phyloP scores from a whole-genome alignment of 2,797 vertebrate species.

The Neomorphus geoffroyi region DNA sequence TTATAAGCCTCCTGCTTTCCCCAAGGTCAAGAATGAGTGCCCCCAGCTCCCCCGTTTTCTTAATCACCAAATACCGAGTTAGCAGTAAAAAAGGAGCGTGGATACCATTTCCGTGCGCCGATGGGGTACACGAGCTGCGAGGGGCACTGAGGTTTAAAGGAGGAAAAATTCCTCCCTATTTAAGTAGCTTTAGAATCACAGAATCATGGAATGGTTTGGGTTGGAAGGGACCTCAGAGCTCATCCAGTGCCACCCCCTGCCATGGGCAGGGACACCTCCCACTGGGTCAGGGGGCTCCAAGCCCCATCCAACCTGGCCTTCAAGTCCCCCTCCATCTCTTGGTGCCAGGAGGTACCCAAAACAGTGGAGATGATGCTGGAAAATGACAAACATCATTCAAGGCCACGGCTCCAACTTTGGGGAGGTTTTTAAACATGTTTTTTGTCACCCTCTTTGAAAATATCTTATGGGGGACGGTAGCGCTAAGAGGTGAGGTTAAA shows the following conservation, averaged over 20 bases:
- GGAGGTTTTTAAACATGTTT: not conserved
- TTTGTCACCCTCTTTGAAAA: not conserved
- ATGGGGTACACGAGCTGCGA: not conserved
- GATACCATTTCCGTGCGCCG: not conserved
- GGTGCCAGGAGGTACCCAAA: not conserved
- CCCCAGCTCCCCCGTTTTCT: not conserved
- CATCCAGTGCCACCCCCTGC: too few species aligned
- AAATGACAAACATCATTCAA: fast-evolving
- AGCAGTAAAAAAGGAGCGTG: slow-evolving; percentile 5
- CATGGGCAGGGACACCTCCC: too few species aligned
- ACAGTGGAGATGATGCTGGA: not conserved
- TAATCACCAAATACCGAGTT: not conserved
- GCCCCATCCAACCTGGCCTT: not conserved
- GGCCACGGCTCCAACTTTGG: not conserved
- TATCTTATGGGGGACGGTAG: not conserved
- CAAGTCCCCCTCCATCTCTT: not conserved
- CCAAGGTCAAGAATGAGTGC: slow-evolving; percentile 2
- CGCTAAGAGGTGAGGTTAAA: not conserved
- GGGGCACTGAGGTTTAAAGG: not conserved
- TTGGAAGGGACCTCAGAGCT: too few species aligned
- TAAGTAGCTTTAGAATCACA: not conserved
- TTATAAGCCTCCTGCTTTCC: slow-evolving; percentile 43
- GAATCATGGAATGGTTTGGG: too few species aligned
- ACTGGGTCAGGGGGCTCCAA: too few species aligned
- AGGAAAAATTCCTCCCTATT: not conserved